Evolutionary conservation across 2,797 vertebrate genomes (phyloP).

Genomic region (Mus spretus): DNA sequence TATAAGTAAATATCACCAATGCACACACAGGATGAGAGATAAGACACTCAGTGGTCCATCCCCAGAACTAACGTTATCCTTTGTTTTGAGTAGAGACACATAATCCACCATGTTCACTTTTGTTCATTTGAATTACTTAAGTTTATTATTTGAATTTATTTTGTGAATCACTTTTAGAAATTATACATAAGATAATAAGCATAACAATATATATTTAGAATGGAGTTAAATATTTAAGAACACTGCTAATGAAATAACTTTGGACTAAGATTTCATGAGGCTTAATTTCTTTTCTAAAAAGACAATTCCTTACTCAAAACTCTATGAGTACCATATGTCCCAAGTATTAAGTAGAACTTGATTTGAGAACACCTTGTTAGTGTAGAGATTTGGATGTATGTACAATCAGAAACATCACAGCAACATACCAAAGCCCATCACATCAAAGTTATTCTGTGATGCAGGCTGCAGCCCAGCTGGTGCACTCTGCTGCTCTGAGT

Average conservation of each 20-base stretch:
- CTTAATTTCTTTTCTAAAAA: conserved; percentile 52
- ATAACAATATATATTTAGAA: background rate
- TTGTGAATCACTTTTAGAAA: conserved; percentile 32
- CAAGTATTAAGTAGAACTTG: conserved; percentile 51
- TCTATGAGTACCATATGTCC: background rate
- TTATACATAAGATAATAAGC: background rate
- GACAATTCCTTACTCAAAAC: conserved; percentile 18
- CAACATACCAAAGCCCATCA: conserved; percentile 56
- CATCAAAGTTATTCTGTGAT: conserved; percentile 71
- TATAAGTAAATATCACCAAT: background rate
- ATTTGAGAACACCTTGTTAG: conserved; percentile 64
- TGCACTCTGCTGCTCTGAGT: conserved; percentile 65
- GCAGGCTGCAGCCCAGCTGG: conserved; percentile 73
- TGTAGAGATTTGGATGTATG: conserved; percentile 32
- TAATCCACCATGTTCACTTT: background rate
- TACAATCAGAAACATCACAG: conserved; percentile 47
- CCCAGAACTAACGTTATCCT: background rate
- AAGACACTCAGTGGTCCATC: background rate
- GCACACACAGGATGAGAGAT: background rate
- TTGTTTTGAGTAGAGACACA: background rate
- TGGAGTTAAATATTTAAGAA: conserved; percentile 49
- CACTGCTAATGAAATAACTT: conserved; percentile 49
- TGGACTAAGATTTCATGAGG: conserved; percentile 12
- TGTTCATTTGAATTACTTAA: conserved; percentile 19
- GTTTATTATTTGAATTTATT: conserved; percentile 6